Evolutionary conservation across 2,888 invertebrate genomes (phyloP).

Genomic region (Hirtodrosophila cameraria): DNA sequence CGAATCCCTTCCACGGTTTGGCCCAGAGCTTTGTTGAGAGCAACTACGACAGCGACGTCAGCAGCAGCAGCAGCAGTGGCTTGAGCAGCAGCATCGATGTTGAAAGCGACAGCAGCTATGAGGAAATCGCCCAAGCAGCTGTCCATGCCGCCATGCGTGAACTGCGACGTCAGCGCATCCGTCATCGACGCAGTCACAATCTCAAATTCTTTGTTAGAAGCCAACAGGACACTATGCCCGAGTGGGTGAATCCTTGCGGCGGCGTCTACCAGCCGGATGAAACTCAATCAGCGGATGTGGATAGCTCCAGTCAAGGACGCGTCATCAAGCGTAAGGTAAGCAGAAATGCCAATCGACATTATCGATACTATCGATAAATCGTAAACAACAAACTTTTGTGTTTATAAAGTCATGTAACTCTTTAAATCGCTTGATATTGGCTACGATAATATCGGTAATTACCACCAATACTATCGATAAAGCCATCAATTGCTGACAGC

Average conservation of each 20-base stretch:
- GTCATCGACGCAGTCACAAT: slow-evolving; percentile 66
- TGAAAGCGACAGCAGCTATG: slow-evolving; percentile 47
- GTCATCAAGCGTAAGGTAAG: slow-evolving; percentile 25
- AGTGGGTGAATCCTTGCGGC: slow-evolving; percentile 82
- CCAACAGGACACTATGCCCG: slow-evolving; percentile 38
- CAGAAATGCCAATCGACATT: background rate
- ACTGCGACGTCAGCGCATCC: slow-evolving; percentile 45
- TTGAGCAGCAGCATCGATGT: slow-evolving; percentile 11
- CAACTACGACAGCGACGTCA: slow-evolving; percentile 42
- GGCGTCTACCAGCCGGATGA: slow-evolving; percentile 51
- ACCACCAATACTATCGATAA: too few species aligned
- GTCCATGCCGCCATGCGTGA: slow-evolving; percentile 47
- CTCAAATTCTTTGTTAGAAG: slow-evolving; percentile 30
- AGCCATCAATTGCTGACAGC: too few species aligned
- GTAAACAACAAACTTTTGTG: too few species aligned
- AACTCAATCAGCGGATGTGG: background rate
- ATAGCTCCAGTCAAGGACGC: slow-evolving; percentile 29
- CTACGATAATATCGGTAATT: too few species aligned
- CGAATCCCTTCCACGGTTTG: slow-evolving; percentile 51
- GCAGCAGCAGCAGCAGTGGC: slow-evolving; percentile 15
- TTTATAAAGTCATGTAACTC: too few species aligned
- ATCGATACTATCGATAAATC: slow-evolving; percentile 6
- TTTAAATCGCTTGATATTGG: too few species aligned
- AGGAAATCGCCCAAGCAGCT: slow-evolving; percentile 57
- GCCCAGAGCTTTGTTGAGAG: slow-evolving; percentile 45